Evolutionary conservation across 1,140 invertebrate species (phyloP), one percentile per base, ranked within the genome.

Genomic region (Branchinecta lynchi): DNA sequence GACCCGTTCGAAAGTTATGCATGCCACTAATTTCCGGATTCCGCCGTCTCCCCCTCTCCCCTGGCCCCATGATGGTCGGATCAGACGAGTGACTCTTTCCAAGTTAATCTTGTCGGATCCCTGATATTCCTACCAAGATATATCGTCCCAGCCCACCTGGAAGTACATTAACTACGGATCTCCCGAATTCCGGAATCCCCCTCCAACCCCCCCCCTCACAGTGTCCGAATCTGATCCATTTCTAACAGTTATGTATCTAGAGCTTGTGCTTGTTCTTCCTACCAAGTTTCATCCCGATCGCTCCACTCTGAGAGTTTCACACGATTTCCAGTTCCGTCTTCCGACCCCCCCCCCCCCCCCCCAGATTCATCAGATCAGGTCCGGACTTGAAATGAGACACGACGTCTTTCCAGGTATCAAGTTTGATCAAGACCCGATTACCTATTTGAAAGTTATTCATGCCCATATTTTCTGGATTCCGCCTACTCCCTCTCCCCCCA

Each of bases 311-410:
- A 51, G 46, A 9, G 46, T 51, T 51, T 51, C n/a, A 9, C 46
- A 51, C 9, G 46, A 51, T 51, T 51, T 51, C 46, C n/a, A n/a
- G 46, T 51, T 51, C n/a, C 46, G 9, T n/a, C 46, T n/a, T 51
- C 46, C 46, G n/a, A 51, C 9, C n/a, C n/a, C 46, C 46, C 46
- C n/a, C n/a, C n/a, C n/a, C n/a, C n/a, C 46, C 46, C 46, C 46
- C 9, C 46, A 51, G n/a, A 9, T 9, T 51, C 9, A 51, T n/a
- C 46, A 51, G 46, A 51, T 51, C 46, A 9, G n/a, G 46, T 51
- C 46, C 9, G n/a, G 46, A 51, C 46, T 51, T 51, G n/a, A 51
- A 51, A 51, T 51, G 46, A 51, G 46, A 51, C 46, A 51, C n/a
- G 46, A 51, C 9, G 9, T 51, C 46, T n/a, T 51, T 51, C 46